These are phyloP conservation scores for Tolypeutes matacus DNA, from an alignment of 2,797 vertebrate genomes.

Conservation along the genomic window DNA sequence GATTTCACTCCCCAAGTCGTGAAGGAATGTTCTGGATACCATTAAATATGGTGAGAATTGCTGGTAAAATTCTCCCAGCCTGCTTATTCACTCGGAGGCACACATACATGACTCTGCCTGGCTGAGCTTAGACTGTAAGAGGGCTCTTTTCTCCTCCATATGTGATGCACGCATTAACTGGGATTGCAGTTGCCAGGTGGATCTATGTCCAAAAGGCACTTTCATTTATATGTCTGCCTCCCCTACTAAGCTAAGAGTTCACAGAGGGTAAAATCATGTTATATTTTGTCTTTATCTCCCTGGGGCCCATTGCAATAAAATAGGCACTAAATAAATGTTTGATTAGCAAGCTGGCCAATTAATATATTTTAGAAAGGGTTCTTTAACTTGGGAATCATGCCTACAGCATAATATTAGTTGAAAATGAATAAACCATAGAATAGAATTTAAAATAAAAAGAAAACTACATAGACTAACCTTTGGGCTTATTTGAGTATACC, in stretches of 20 bases:
- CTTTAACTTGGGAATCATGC: background rate
- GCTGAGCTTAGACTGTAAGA: background rate
- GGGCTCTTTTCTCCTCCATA: background rate
- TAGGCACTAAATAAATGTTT: background rate
- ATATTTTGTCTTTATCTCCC: background rate
- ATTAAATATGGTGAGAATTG: background rate
- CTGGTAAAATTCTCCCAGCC: background rate
- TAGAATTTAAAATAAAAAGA: background rate
- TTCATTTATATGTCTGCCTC: background rate
- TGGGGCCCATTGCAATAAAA: background rate
- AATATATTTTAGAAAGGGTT: conserved; percentile 9
- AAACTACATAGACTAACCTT: background rate
- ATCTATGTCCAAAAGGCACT: background rate
- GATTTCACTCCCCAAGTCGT: background rate
- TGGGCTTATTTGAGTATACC: background rate
- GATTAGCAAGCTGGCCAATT: background rate
- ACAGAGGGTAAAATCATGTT: background rate
- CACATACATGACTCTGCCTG: background rate
- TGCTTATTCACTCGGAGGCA: background rate
- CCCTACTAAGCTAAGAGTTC: background rate
- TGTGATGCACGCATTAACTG: background rate
- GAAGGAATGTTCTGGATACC: background rate
- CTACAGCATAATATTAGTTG: conserved; percentile 1
- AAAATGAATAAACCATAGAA: background rate
- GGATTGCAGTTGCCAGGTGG: background rate